Conservation (phyloP, 2,113 vertebrate species). For the Pampusana beccarii region DNA sequence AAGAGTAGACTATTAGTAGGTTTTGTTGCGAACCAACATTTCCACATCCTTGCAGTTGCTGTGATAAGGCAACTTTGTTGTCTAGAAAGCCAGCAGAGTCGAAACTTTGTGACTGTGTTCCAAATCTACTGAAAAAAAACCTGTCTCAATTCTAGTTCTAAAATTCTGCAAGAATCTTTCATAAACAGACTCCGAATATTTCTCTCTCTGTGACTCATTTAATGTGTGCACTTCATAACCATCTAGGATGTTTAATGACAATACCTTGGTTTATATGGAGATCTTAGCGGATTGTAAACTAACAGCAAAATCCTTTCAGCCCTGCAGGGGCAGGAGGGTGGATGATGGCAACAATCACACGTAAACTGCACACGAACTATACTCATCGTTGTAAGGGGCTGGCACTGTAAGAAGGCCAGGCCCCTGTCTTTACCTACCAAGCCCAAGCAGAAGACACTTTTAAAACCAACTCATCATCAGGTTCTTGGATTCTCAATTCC, state of each 20-base stretch:
- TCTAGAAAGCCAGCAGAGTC: not conserved
- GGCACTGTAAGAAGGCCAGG: not conserved
- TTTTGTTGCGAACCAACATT: not conserved
- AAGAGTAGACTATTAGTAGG: not conserved
- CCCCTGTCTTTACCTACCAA: not conserved
- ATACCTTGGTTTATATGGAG: not conserved
- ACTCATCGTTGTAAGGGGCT: accelerated
- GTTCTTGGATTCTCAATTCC: not conserved
- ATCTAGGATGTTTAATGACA: not conserved
- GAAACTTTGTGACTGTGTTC: not conserved
- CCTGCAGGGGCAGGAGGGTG: not conserved
- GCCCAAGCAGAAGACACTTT: not conserved
- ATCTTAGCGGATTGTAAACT: not conserved
- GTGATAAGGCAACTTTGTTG: not conserved
- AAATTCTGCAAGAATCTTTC: not conserved
- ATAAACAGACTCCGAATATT: not conserved
- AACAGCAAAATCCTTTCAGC: not conserved
- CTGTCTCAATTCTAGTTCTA: not conserved
- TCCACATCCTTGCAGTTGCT: not conserved
- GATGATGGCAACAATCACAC: not conserved
- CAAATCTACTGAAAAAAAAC: not conserved
- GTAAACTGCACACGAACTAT: not conserved
- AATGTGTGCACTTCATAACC: not conserved
- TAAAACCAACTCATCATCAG: not conserved
- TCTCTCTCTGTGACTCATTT: not conserved